phyloP scores from a whole-genome alignment of 2,888 invertebrate genomes.

The Diabrotica balteata region DNA sequence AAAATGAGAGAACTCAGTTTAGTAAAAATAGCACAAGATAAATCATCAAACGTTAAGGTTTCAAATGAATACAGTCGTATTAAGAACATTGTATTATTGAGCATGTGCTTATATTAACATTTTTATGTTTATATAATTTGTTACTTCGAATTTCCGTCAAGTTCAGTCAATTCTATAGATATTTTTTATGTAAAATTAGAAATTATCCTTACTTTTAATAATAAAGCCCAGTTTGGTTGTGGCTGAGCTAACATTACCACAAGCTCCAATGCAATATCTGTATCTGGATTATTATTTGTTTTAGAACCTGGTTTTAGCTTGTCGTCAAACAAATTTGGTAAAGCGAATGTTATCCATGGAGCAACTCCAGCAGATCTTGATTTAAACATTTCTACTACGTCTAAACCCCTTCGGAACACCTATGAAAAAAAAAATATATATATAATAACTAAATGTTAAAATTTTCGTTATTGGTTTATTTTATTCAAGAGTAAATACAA shows the following conservation, averaged over 20 bases:
- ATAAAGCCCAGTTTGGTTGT: slow-evolving; percentile 77
- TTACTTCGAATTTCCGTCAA: neutral
- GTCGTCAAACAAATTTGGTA: slow-evolving; percentile 68
- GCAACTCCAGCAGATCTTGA: slow-evolving; percentile 65
- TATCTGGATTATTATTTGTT: slow-evolving; percentile 63
- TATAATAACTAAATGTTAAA: too few relatives aligned
- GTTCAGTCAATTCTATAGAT: neutral
- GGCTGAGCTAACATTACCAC: slow-evolving; percentile 77
- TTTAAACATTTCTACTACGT: slow-evolving; percentile 65
- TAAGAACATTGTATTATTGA: too few relatives aligned
- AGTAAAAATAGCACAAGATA: too few relatives aligned
- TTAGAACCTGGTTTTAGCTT: slow-evolving; percentile 50
- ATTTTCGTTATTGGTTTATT: too few relatives aligned
- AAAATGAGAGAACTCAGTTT: too few relatives aligned
- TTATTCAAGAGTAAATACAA: too few relatives aligned
- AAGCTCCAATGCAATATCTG: slow-evolving; percentile 73
- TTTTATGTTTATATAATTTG: too few relatives aligned
- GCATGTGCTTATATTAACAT: too few relatives aligned
- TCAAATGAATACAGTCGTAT: too few relatives aligned
- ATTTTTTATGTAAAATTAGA: neutral
- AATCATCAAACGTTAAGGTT: too few relatives aligned
- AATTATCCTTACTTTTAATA: slow-evolving; percentile 69
- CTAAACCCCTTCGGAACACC: slow-evolving; percentile 66
- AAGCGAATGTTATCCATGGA: slow-evolving; percentile 75
- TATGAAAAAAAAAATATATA: slow-evolving; percentile 40